phyloP scores from a whole-genome alignment of 2,797 vertebrate species.

The Karalla daura region DNA sequence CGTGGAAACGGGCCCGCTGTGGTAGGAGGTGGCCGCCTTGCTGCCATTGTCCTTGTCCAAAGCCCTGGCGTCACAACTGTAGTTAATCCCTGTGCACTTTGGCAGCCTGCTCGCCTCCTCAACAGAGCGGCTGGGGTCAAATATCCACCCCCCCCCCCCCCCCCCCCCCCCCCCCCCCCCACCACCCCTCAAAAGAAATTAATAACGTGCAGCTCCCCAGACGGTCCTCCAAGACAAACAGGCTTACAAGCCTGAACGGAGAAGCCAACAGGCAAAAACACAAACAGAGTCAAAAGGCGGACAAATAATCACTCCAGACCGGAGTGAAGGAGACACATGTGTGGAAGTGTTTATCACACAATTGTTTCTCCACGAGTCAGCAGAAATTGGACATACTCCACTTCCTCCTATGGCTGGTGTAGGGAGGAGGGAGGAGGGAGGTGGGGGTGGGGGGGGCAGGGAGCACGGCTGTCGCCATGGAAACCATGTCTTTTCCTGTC shows the following conservation, averaged over 20 bases:
- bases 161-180: no score
- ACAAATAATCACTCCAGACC: constrained; percentile 40
- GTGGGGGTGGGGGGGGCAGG: constrained; percentile 43
- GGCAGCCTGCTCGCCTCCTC: not conserved
- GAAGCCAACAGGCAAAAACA: constrained; percentile 11
- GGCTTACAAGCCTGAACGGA: not conserved
- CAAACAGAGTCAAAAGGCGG: constrained; percentile 16
- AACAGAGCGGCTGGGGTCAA: constrained; percentile 5
- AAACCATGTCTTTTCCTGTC: constrained; percentile 68
- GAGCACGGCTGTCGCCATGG: constrained; percentile 63
- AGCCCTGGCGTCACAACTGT: not conserved
- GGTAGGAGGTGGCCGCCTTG: not conserved
- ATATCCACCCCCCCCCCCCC: no score
- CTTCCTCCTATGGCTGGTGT: constrained; percentile 52
- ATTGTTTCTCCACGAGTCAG: constrained; percentile 63
- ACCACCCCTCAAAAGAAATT: constrained; percentile 13
- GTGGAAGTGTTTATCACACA: constrained; percentile 34
- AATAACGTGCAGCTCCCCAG: not conserved
- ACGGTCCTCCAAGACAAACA: not conserved
- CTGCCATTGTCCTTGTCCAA: constrained; percentile 14
- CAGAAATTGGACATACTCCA: constrained; percentile 64
- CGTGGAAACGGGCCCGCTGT: not conserved
- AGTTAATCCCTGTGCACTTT: not conserved
- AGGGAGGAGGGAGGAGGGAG: no score
- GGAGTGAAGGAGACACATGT: constrained; percentile 55